Evolutionary conservation across 2,797 vertebrate species (phyloP).

Genomic region (Leucoraja ocellata): DNA sequence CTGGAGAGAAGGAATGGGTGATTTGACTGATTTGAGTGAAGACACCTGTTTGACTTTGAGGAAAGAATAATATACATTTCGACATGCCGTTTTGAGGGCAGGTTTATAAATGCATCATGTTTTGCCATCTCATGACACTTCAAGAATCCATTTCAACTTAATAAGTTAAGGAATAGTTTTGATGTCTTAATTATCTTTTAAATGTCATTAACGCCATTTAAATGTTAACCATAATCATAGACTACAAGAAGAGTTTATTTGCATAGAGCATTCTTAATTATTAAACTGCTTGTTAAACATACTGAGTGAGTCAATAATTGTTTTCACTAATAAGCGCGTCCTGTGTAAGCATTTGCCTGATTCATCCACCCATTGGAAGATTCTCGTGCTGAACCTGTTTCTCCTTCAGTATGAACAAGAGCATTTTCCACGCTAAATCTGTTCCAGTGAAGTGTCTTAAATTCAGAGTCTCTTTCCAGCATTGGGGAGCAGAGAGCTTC

Average conservation of each 20-base stretch:
- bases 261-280: slow-evolving; percentile 70
- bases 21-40: too few relatives aligned
- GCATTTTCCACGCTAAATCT: neutral
- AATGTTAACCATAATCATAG: slow-evolving; percentile 64
- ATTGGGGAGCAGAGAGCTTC: neutral
- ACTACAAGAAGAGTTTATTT: slow-evolving; percentile 57
- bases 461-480: neutral
- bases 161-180: slow-evolving; percentile 60
- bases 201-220: slow-evolving; percentile 63
- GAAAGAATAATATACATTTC: too few relatives aligned
- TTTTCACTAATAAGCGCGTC: slow-evolving; percentile 42
- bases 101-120: neutral
- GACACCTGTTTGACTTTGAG: too few relatives aligned
- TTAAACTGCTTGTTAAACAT: slow-evolving; percentile 62
- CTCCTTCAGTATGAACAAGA: neutral
- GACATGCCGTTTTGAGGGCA: neutral
- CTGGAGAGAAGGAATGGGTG: too few relatives aligned
- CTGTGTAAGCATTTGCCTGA: neutral
- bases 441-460: neutral
- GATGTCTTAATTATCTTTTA: slow-evolving; percentile 61
- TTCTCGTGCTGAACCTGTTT: neutral
- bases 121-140: slow-evolving; percentile 39
- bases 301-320: slow-evolving; percentile 49
- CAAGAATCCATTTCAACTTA: slow-evolving; percentile 61
- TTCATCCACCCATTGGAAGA: neutral